Percentiles rank a stretch among this genome's conserved stretches.
Evolutionary conservation across 2,888 invertebrate genomes (phyloP).

Genomic region (Zygothrica quintamaculata): DNA sequence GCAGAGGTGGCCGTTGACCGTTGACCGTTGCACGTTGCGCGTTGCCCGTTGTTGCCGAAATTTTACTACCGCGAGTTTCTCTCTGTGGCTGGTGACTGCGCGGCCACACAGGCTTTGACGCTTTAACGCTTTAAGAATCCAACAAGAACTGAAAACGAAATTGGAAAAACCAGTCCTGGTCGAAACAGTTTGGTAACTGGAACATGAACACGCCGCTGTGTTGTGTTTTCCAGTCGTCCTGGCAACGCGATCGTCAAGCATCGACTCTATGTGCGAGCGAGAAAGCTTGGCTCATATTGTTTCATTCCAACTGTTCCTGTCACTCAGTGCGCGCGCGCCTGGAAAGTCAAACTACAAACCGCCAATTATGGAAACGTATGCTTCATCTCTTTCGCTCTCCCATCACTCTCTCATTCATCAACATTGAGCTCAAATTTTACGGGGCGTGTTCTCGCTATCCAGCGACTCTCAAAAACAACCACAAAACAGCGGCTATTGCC

Average conservation of each 20-base stretch:
- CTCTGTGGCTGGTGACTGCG: constrained; percentile 56
- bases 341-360: constrained; percentile 54
- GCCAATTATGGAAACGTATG: constrained; percentile 64
- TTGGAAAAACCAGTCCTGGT: constrained; percentile 84
- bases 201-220: constrained; percentile 40
- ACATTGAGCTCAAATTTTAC: constrained; percentile 52
- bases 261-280: constrained; percentile 25
- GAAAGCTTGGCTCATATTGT: constrained; percentile 25
- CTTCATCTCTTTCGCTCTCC: constrained; percentile 48
- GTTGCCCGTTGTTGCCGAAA: constrained; percentile 48
- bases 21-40: constrained; percentile 25
- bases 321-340: constrained; percentile 25
- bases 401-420: neutral
- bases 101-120: constrained; percentile 73
- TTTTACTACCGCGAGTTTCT: constrained; percentile 43
- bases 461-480: constrained; percentile 15
- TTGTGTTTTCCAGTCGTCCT: constrained; percentile 79
- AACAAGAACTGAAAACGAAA: constrained; percentile 85
- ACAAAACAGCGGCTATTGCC: constrained; percentile 34
- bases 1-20: constrained; percentile 48
- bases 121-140: constrained; percentile 84
- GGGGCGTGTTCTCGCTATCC: constrained; percentile 61
- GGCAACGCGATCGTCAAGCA: constrained; percentile 69
- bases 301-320: constrained; percentile 49
- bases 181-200: constrained; percentile 62